These are phyloP conservation scores for Perodicticus potto DNA, from an alignment of 2,797 vertebrate genomes.

Conservation along the genomic window DNA sequence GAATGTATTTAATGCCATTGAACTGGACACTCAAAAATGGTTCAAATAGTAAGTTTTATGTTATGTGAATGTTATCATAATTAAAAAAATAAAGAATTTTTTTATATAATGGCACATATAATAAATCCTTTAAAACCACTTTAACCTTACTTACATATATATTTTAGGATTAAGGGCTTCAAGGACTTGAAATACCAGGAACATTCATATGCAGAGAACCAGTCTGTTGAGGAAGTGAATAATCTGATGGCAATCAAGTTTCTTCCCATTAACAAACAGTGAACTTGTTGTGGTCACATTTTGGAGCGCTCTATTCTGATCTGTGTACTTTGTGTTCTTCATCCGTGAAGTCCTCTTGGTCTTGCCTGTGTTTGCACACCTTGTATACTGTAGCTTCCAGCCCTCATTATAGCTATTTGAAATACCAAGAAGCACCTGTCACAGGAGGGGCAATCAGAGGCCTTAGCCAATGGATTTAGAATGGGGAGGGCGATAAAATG, in stretches of 20 bases:
- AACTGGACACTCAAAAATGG: not conserved
- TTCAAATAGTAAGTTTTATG: not conserved
- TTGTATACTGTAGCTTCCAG: not conserved
- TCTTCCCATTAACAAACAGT: not conserved
- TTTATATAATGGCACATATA: not conserved
- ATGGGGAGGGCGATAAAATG: not conserved
- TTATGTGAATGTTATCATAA: not conserved
- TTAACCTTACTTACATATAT: not conserved
- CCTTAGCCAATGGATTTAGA: not conserved
- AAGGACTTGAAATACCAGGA: conserved; percentile 36
- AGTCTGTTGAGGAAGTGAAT: not conserved
- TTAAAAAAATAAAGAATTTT: not conserved
- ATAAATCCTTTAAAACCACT: not conserved
- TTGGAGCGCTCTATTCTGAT: not conserved
- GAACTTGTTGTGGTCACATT: not conserved
- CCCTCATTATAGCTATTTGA: not conserved
- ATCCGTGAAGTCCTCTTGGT: not conserved
- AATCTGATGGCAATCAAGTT: not conserved
- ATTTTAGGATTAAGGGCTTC: not conserved
- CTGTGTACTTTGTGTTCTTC: not conserved
- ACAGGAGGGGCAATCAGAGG: not conserved
- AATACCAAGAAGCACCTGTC: not conserved
- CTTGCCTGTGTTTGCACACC: not conserved
- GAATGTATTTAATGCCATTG: not conserved
- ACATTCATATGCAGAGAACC: not conserved